phyloP scores from a whole-genome alignment of 2,113 vertebrate genomes.

The Procapra przewalskii region DNA sequence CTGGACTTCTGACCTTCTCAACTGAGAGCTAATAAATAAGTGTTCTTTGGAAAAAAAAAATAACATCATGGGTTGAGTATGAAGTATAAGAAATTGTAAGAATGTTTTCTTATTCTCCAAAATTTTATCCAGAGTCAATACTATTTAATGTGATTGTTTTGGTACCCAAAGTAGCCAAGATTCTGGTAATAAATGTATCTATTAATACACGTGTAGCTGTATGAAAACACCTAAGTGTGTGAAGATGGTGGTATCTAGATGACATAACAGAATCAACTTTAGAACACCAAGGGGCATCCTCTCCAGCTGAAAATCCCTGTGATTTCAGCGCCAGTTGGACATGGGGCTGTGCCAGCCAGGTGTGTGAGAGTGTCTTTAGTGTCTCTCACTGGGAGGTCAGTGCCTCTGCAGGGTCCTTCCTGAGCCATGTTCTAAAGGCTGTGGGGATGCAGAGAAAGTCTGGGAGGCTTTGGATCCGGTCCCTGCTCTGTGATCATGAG shows the following conservation, averaged over 20 bases:
- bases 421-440: neutral
- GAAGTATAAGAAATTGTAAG: neutral
- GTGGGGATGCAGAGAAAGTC: no score
- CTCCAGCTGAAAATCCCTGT: fast-evolving
- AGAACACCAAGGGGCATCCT: no score
- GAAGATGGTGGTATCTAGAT: neutral
- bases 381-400: neutral
- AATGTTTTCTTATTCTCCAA: neutral
- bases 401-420: no score
- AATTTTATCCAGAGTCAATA: neutral
- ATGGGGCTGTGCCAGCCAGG: fast-evolving
- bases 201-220: neutral
- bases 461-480: neutral
- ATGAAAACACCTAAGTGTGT: fast-evolving
- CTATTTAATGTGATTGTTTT: neutral
- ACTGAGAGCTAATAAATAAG: neutral
- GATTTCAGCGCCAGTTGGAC: neutral
- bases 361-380: no score
- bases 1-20: neutral
- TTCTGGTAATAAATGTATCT: neutral
- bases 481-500: neutral
- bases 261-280: neutral
- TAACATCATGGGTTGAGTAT: neutral
- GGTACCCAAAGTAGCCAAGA: neutral
- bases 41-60: neutral